Evolutionary conservation across 2,888 invertebrate genomes (phyloP).

Genomic region (Gryllus longicercus): DNA sequence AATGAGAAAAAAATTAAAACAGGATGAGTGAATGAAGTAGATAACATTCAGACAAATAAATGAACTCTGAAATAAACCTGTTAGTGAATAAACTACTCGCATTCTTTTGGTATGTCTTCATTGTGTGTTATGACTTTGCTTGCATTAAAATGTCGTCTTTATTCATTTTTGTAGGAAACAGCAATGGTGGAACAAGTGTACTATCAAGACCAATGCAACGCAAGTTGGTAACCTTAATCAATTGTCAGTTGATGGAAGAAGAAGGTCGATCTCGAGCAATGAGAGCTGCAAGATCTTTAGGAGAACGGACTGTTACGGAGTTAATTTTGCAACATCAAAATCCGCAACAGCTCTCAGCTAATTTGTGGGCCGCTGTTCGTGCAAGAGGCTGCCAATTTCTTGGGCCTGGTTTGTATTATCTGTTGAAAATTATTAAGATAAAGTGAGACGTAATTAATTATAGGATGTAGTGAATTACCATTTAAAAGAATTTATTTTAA

Average conservation of each 20-base stretch:
- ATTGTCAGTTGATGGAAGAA: constrained; percentile 87
- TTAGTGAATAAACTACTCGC: too few relatives aligned
- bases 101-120: too few relatives aligned
- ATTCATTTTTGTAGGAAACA: constrained; percentile 40
- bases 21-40: too few relatives aligned
- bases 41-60: too few relatives aligned
- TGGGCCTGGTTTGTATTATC: constrained; percentile 65
- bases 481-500: not conserved
- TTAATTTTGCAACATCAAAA: constrained; percentile 93
- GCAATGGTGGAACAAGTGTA: constrained; percentile 45
- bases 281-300: constrained; percentile 84
- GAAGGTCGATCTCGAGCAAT: constrained; percentile 78
- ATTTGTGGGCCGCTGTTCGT: constrained; percentile 95
- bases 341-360: constrained; percentile 88
- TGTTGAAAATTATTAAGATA: not conserved
- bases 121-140: too few relatives aligned
- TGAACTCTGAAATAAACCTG: too few relatives aligned
- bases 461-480: not conserved
- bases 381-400: constrained; percentile 97
- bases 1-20: too few relatives aligned
- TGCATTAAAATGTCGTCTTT: too few relatives aligned
- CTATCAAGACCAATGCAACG: constrained; percentile 93
- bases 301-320: constrained; percentile 91
- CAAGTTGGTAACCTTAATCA: constrained; percentile 87
- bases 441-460: not conserved